Conservation (phyloP, 2,888 invertebrate genomes). For the Augochlorella aurata region DNA sequence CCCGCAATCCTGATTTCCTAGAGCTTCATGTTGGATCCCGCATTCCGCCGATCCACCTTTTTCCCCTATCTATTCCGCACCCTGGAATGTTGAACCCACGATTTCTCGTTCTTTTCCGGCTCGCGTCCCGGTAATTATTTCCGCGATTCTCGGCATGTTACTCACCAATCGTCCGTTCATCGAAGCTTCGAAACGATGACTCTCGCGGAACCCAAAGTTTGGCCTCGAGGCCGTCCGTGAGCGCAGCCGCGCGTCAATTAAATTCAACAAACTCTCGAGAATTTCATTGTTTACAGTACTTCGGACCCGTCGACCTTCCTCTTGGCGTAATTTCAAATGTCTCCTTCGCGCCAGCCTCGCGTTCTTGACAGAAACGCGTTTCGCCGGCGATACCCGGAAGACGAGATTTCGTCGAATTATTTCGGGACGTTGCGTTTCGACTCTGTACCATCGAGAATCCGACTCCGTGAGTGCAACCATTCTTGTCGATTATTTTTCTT, state of each 20-base stretch:
- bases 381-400: neutral
- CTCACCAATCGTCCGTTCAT: too few species aligned
- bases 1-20: conserved; percentile 1
- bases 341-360: neutral
- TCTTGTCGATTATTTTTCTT: too few species aligned
- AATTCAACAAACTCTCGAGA: neutral
- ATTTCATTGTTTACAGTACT: neutral
- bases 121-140: neutral
- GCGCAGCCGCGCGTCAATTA: neutral
- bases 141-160: neutral
- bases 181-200: too few species aligned
- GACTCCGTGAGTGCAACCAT: too few species aligned
- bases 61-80: neutral
- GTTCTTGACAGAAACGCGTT: neutral
- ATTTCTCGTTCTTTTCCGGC: neutral
- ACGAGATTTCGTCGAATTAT: neutral
- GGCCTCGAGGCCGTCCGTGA: neutral
- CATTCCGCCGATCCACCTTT: neutral
- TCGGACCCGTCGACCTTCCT: neutral
- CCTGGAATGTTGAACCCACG: neutral
- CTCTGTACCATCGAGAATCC: too few species aligned
- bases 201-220: neutral
- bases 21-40: neutral
- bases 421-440: neutral
- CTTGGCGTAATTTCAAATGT: conserved; percentile 10